These are phyloP conservation scores for Mallateleia sp. DNA, from an alignment of 2,888 invertebrate genomes.

Conservation along the genomic window DNA sequence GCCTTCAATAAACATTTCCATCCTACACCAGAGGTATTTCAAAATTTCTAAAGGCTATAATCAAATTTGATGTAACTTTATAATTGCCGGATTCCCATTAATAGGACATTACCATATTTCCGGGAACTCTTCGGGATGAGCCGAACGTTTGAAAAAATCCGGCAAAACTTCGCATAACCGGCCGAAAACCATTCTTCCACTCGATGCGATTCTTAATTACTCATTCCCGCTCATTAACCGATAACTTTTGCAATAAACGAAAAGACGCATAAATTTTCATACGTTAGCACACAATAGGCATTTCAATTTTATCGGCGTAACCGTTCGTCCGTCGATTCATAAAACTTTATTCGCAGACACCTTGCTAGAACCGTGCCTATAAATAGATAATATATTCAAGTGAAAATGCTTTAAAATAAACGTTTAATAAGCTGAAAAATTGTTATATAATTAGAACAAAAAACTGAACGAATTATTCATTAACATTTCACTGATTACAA, in stretches of 20 bases:
- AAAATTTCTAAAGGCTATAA: slow-evolving; percentile 16
- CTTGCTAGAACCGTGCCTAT: slow-evolving; percentile 60
- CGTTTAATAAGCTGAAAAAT: no score
- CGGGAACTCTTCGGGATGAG: neutral
- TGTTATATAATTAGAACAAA: no score
- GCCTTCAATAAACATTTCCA: no score
- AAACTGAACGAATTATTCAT: no score
- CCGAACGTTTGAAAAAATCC: neutral
- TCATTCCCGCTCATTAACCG: slow-evolving; percentile 26
- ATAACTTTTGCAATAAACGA: slow-evolving; percentile 46
- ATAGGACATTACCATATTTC: neutral
- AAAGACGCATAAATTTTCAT: slow-evolving; percentile 47
- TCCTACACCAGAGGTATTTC: neutral
- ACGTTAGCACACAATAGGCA: slow-evolving; percentile 38
- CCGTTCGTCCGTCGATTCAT: slow-evolving; percentile 60
- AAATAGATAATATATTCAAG: slow-evolving; percentile 76
- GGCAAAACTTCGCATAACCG: neutral
- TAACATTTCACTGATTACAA: no score
- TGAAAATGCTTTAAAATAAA: no score
- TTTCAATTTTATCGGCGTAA: slow-evolving; percentile 53
- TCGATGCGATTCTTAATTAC: slow-evolving; percentile 19
- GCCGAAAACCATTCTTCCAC: neutral
- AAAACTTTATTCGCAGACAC: slow-evolving; percentile 69
- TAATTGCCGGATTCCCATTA: slow-evolving; percentile 5
- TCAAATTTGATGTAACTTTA: slow-evolving; percentile 27